These are phyloP conservation scores for Apodemus agrarius DNA, from an alignment of 2,797 vertebrate species.

Conservation along the genomic window DNA sequence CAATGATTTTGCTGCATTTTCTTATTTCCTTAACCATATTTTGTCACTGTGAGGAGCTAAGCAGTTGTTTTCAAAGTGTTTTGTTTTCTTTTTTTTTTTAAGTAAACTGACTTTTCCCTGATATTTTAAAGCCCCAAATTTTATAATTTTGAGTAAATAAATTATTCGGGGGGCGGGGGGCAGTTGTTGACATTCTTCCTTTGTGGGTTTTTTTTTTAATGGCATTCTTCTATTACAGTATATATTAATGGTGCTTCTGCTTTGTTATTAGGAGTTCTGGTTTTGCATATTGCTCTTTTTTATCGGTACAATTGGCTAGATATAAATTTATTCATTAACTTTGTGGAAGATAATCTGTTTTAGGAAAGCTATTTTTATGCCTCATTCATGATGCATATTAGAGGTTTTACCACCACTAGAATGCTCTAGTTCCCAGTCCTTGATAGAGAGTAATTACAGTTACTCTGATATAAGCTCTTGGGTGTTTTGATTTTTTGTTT, in stretches of 20 bases:
- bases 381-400: neutral
- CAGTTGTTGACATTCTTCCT: neutral
- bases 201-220: neutral
- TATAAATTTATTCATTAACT: neutral
- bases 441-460: neutral
- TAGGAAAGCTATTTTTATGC: slow-evolving; percentile 17
- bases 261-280: slow-evolving; percentile 36
- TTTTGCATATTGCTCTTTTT: slow-evolving; percentile 36
- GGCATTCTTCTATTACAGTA: neutral
- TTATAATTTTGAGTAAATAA: slow-evolving; percentile 21
- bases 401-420: neutral
- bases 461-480: neutral
- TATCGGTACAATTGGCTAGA: neutral
- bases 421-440: neutral
- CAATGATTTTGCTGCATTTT: slow-evolving; percentile 26
- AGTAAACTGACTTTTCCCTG: neutral
- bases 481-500: too few species aligned
- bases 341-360: slow-evolving; percentile 3
- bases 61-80: slow-evolving; percentile 35
- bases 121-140: slow-evolving; percentile 26
- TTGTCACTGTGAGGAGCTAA: neutral
- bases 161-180: neutral
- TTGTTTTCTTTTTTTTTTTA: slow-evolving; percentile 35
- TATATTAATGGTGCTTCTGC: slow-evolving; percentile 14
- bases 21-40: slow-evolving; percentile 31